Base-by-base conservation (phyloP, 1,140 invertebrate genomes). In the Vanessa atalanta region DNA sequence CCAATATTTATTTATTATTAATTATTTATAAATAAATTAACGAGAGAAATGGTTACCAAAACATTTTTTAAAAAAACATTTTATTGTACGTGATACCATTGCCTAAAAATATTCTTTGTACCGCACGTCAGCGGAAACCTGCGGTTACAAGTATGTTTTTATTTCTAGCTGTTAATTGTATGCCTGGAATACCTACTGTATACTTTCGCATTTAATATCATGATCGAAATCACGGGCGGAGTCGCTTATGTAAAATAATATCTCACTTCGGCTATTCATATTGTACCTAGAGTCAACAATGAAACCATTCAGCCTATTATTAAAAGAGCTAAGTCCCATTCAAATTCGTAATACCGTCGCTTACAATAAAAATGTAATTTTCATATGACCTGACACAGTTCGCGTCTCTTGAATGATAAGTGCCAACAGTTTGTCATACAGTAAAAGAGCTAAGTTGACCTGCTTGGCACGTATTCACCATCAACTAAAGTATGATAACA, bases 401-500 rank as follows among this genome's bases (percentile, higher is more conserved):
- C 65, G n/a, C 15, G 15, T 26, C 64, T 67, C 57, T 20, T 61
- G 57, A 73, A 47, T 67, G 43, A 50, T 51, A 57, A 53, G 65
- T 50, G 72, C 47, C 57, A 68, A 73, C 64, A 67, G 31, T 51
- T 73, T 68, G 70, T 65, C 70, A 64, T 71, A 71, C 16, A 70
- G 61, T 70, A 15, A 71, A 65, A 53, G 50, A 53, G 48, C 37
- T 73, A 67, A 73, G 65, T 73, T 67, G 53, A 73, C 72, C 72
- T 31, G 65, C 57, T 73, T 73, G 72, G 72, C 72, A 53, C 72
- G 55, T 48, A 63, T 73, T 73, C 72, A 73, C 48, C 57, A 65
- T 73, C 16, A 64, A 26, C 53, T 57, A n/a, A 20, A 12, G 51
- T 67, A 26, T 55, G 16, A 57, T 57, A 57, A 14, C 53, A 55